Conservation (phyloP, 2,113 vertebrate species). For the Pterocles orientalis region DNA sequence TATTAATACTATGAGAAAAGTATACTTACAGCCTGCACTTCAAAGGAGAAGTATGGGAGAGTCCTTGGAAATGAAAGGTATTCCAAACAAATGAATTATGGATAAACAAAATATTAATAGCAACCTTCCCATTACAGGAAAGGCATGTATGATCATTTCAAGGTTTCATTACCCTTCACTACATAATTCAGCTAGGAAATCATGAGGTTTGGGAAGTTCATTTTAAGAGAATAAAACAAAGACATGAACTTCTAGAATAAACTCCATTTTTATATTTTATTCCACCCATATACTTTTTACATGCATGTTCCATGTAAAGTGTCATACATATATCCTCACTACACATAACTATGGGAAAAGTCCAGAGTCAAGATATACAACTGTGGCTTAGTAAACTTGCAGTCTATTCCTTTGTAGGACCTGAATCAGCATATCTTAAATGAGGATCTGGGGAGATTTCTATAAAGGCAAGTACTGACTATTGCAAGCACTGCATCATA, state of each 20-base stretch:
- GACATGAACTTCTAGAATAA: not conserved
- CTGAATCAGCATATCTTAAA: not conserved
- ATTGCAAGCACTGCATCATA: not conserved
- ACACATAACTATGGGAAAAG: not conserved
- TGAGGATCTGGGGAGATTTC: not conserved
- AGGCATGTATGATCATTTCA: not conserved
- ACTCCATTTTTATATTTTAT: not conserved
- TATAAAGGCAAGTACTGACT: not conserved
- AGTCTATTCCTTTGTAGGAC: not conserved
- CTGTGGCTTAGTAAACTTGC: not conserved
- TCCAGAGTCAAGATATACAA: not conserved
- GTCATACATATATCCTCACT: not conserved
- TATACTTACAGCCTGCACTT: not conserved
- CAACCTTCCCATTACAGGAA: not conserved
- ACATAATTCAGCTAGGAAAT: not conserved
- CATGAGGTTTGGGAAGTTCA: not conserved
- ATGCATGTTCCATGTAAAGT: not conserved
- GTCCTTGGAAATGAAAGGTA: not conserved
- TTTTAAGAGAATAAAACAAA: not conserved
- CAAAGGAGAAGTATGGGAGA: not conserved
- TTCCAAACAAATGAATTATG: conserved; percentile 12
- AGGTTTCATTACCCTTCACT: not conserved
- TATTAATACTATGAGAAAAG: not conserved
- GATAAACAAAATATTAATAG: not conserved
- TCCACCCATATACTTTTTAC: not conserved